Base-by-base conservation (phyloP, 1,140 invertebrate genomes). In the Diploscapter pachys region DNA sequence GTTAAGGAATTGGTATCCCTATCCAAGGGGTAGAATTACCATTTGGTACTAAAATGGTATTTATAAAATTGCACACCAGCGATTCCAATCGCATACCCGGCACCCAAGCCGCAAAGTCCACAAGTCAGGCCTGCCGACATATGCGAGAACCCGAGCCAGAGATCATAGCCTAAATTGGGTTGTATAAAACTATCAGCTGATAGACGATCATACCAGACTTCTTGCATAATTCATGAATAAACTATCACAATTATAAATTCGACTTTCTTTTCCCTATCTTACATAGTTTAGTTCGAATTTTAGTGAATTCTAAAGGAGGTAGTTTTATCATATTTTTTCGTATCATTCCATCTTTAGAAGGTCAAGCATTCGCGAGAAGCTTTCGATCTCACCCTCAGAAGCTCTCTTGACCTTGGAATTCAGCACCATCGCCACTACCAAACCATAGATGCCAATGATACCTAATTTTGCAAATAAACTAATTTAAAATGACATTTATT, bases 381-480 rank as follows among this genome's bases (percentile, higher is more conserved):
- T 31, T 31, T 31, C 31, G 31, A 31, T 31, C 31, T 31, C 31
- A 31, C 31, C 31, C 31, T 31, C 31, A 31, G 31, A 31, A 31
- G 31, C 31, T 31, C 31, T 31, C 13, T 52, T 75, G 51, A 83
- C 65, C 79, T 89, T 89, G 85, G 94, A 93, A 78, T 94, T 92
- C 85, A 99, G 97, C 76, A 99, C 92, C 79, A 98, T 95, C 86
- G 96, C 93, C 79, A 99, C 94, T 78, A 99, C 96, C 84, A 99
- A 90, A 83, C 96, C 96, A 86, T 99, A 99, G 89, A 99, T 99
- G 89, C 95, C 96, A 88, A 99, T 94, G 87, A 99, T 99, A 96
- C 96, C 96, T 31, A 31, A 31, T 31, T 31, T 31, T 31, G 31
- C 31, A 31, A 31, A 31, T 31, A 31, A 31, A 31, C 0, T 31